These are phyloP conservation scores for Therioaphis trifolii DNA, from an alignment of 2,888 invertebrate species.

Conservation along the genomic window DNA sequence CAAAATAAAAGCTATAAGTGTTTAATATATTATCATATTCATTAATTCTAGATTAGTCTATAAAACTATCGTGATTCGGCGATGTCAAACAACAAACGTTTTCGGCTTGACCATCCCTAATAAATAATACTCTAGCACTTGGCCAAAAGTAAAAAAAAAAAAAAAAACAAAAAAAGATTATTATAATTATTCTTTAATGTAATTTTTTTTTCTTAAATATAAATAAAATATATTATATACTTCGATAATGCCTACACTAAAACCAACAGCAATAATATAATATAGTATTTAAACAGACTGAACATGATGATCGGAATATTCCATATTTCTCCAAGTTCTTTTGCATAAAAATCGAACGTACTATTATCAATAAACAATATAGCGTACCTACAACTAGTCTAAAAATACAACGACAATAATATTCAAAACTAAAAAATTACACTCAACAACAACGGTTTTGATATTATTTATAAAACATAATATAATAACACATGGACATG, in stretches of 20 bases:
- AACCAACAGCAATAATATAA: conserved; percentile 15
- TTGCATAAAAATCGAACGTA: conserved; percentile 17
- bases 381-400: not conserved
- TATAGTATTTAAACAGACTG: conserved; percentile 15
- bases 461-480: conserved; percentile 11
- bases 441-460: conserved; percentile 21
- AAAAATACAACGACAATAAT: conserved; percentile 19
- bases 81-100: conserved; percentile 19
- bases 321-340: not conserved
- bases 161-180: not conserved
- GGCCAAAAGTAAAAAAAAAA: no score
- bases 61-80: not conserved
- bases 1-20: conserved; percentile 25
- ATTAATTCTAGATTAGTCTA: conserved; percentile 31
- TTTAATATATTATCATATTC: conserved; percentile 39
- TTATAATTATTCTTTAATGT: not conserved
- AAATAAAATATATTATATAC: not conserved
- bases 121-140: not conserved
- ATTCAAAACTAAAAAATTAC: conserved; percentile 23
- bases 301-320: not conserved
- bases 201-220: conserved; percentile 32
- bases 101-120: conserved; percentile 4
- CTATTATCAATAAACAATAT: conserved; percentile 16
- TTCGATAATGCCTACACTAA: conserved; percentile 14
- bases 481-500: no score